Conservation (phyloP, 2,888 invertebrate genomes). For the Lucinisca nassula region DNA sequence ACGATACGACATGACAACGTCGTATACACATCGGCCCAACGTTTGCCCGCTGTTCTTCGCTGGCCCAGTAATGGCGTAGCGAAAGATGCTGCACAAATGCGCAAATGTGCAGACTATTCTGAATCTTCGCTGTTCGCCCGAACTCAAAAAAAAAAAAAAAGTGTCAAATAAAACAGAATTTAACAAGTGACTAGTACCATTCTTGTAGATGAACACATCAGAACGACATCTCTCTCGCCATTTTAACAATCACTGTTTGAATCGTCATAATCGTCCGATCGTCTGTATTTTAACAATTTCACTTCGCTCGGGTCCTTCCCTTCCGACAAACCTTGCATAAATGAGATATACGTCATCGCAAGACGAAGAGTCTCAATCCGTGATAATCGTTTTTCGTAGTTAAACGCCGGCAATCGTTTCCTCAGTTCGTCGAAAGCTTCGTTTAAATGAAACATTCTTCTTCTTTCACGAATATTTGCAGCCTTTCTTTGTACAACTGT, state of each 20-base stretch:
- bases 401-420: conserved; percentile 84
- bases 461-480: conserved; percentile 83
- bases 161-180: too few relatives aligned
- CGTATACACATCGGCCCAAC: too few relatives aligned
- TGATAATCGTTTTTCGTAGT: conserved; percentile 85
- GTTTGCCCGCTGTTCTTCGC: too few relatives aligned
- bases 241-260: neutral
- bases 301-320: conserved; percentile 80
- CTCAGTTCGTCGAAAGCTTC: conserved; percentile 83
- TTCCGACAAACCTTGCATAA: conserved; percentile 95
- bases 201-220: neutral
- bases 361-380: conserved; percentile 94
- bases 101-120: too few relatives aligned
- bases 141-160: too few relatives aligned
- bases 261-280: neutral
- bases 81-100: too few relatives aligned
- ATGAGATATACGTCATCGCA: conserved; percentile 98
- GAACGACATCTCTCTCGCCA: too few relatives aligned
- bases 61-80: too few relatives aligned
- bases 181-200: neutral
- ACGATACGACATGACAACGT: too few relatives aligned
- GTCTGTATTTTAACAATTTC: conserved; percentile 63
- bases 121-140: too few relatives aligned
- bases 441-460: conserved; percentile 84
- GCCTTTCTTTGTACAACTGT: conserved; percentile 81